Percentiles rank a stretch among this genome's conserved stretches.
Evolutionary conservation across 2,113 vertebrate species (phyloP).

Genomic region (Siphamia tubifer): DNA sequence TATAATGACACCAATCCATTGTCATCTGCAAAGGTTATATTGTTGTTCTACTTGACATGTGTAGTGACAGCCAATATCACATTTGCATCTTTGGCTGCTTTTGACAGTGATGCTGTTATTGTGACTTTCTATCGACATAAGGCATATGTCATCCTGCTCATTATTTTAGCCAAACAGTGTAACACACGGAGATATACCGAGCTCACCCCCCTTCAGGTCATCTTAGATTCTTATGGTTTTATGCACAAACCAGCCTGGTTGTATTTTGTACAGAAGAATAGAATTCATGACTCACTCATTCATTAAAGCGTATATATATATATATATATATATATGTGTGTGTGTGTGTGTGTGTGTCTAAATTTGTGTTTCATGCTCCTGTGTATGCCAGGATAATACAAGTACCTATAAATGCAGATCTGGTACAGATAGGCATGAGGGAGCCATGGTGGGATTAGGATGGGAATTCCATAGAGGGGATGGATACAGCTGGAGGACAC

Average conservation of each 20-base stretch:
- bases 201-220: slow-evolving; percentile 16
- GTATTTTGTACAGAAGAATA: slow-evolving; percentile 10
- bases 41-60: slow-evolving; percentile 58
- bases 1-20: slow-evolving; percentile 36
- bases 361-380: slow-evolving; percentile 14
- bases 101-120: slow-evolving; percentile 69
- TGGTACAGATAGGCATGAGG: slow-evolving; percentile 40
- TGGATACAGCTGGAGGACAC: slow-evolving; percentile 72
- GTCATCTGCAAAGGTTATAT: slow-evolving; percentile 72
- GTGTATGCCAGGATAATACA: slow-evolving; percentile 20
- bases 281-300: slow-evolving; percentile 30
- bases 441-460: slow-evolving; percentile 68
- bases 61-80: slow-evolving; percentile 66
- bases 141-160: slow-evolving; percentile 75
- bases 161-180: slow-evolving; percentile 72
- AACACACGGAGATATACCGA: slow-evolving; percentile 25
- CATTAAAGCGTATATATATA: slow-evolving; percentile 14
- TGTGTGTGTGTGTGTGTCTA: too few relatives aligned
- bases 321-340: too few relatives aligned
- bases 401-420: slow-evolving; percentile 48
- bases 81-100: slow-evolving; percentile 65
- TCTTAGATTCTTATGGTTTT: slow-evolving; percentile 30
- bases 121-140: slow-evolving; percentile 68
- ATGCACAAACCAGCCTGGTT: slow-evolving; percentile 24
- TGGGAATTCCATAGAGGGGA: slow-evolving; percentile 58